phyloP scores from a whole-genome alignment of 1,140 invertebrate genomes.

The Drosophila tsacasi region DNA sequence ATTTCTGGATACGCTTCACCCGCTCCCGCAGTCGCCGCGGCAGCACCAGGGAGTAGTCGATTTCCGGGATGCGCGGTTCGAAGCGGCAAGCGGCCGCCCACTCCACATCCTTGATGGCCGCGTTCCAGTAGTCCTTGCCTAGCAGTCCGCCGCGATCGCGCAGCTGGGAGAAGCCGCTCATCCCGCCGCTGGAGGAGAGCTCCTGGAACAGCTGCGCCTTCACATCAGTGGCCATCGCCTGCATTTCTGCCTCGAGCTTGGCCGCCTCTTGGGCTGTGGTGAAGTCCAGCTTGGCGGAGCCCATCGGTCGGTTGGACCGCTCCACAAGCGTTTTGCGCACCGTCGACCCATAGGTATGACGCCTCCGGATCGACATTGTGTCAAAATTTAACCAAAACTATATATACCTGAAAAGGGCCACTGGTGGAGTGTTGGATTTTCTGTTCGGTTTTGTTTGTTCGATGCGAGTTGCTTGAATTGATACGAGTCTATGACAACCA shows the following conservation, averaged over 20 bases:
- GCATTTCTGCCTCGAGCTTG: slow-evolving; percentile 7
- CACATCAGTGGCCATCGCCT: slow-evolving; percentile 21
- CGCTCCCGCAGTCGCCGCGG: slow-evolving; percentile 61
- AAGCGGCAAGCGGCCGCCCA: slow-evolving; percentile 53
- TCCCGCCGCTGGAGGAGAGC: slow-evolving; percentile 47
- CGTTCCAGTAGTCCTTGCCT: slow-evolving; percentile 61
- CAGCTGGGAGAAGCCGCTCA: slow-evolving; percentile 53
- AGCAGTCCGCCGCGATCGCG: slow-evolving; percentile 22
- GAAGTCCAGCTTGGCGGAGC: slow-evolving; percentile 31
- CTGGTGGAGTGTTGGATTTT: slow-evolving; percentile 14
- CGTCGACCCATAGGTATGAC: slow-evolving; percentile 23
- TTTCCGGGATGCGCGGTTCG: slow-evolving; percentile 57
- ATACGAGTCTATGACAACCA: slow-evolving; percentile 35
- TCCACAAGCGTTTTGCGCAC: slow-evolving; percentile 31
- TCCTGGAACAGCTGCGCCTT: slow-evolving; percentile 32
- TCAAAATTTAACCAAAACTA: neutral
- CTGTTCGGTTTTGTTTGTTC: slow-evolving; percentile 32
- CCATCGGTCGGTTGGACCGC: slow-evolving; percentile 21
- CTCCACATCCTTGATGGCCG: slow-evolving; percentile 67
- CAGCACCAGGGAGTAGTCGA: slow-evolving; percentile 73
- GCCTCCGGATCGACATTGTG: slow-evolving; percentile 1
- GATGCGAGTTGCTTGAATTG: neutral
- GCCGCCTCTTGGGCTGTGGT: neutral
- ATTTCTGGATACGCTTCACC: slow-evolving; percentile 70
- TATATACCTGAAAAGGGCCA: slow-evolving; percentile 1